A percentile compares a stretch with the other conserved stretches of the same genome.
Evolutionary conservation across 1,140 invertebrate genomes (phyloP).

Genomic region (Araneus ventricosus): DNA sequence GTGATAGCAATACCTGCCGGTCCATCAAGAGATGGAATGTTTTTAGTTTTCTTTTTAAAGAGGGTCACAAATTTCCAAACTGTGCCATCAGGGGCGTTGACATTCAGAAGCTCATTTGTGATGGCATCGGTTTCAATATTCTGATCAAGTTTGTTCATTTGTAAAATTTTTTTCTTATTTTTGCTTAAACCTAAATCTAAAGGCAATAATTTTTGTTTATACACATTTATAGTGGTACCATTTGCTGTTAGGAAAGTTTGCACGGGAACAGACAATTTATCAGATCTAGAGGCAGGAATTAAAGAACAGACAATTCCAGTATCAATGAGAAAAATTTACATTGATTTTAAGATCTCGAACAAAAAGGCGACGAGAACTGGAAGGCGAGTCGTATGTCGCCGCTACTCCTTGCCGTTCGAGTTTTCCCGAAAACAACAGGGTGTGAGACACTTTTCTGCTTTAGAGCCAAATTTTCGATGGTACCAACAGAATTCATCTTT

Average conservation of each 20-base stretch:
- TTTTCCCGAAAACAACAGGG: background rate
- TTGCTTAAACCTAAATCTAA: conserved; percentile 54
- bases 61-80: too few species aligned
- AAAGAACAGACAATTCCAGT: conserved; percentile 14
- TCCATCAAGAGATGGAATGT: too few species aligned
- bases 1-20: too few species aligned
- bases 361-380: conserved; percentile 46
- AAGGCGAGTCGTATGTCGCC: background rate
- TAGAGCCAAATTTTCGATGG: background rate
- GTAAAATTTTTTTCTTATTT: too few species aligned
- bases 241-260: conserved; percentile 59
- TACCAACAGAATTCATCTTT: background rate
- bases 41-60: too few species aligned
- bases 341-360: conserved; percentile 26
- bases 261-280: background rate
- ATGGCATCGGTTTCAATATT: too few species aligned
- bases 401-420: background rate
- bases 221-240: conserved; percentile 42
- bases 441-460: background rate
- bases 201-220: conserved; percentile 47
- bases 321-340: too few species aligned
- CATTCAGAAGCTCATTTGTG: too few species aligned
- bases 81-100: too few species aligned
- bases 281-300: background rate
- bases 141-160: too few species aligned